Evolutionary conservation across 2,888 invertebrate genomes (phyloP), one percentile per base, ranked within the genome.

Genomic region (Petrolisthes cinctipes): DNA sequence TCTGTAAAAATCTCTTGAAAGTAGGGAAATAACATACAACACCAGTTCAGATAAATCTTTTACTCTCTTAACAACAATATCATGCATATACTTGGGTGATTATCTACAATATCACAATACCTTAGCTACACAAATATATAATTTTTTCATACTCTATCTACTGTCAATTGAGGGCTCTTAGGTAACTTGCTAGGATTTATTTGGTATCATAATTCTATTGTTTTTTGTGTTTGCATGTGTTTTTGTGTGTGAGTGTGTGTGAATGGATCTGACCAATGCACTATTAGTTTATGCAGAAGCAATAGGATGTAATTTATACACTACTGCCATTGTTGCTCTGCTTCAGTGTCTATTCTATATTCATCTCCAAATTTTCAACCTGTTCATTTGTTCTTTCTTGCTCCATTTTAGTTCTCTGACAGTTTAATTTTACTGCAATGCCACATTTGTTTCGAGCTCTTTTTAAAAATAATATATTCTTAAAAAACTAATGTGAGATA

Each of bases 61-160:
- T 88, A 88, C 82, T 87, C 14, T 88, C 84, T 88, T 88, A 88
- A 88, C 87, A 88, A 84, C 84, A 87, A 83, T 83, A 88, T 88
- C 87, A 88, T 88, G 87, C 87, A 88, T 82, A 81, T 87, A 87
- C 66, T 83, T 82, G 81, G 87, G 87, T 81, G 80, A 84, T 88
- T 88, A 88, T 88, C 87, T 88, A 88, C 87, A 88, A 81, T 88
- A 88, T 88, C 87, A 88, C 87, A 88, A 84, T 88, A 79, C 81
- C 68, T 83, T 80, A 88, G 87, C 87, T 88, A 88, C 87, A 88
- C 87, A 80, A 86, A 78, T 83, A 83, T 71, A 61, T 88, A 79
- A 88, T 84, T 68, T 83, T 83, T 79, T 83, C 84, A 56, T 80
- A 73, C 61, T 81, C 84, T 82, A 84, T 84, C 87, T 88, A 71